These are phyloP conservation scores for Cyanistes caeruleus DNA, from an alignment of 2,113 vertebrate genomes.

Conservation along the genomic window DNA sequence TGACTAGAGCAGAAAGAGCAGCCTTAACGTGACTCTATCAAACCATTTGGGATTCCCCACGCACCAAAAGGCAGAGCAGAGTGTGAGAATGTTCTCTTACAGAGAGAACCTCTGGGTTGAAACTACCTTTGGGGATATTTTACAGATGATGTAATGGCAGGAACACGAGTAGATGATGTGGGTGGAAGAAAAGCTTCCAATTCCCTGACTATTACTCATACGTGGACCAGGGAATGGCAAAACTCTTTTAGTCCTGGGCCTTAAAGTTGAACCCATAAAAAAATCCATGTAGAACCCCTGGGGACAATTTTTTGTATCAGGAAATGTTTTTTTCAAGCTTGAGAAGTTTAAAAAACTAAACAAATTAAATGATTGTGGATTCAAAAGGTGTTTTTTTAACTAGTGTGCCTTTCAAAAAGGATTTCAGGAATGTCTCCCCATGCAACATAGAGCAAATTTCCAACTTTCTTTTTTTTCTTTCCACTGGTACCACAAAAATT, in stretches of 20 bases:
- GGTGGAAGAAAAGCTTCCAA: not conserved
- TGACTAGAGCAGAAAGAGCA: not conserved
- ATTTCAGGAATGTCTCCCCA: not conserved
- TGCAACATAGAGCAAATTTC: not conserved
- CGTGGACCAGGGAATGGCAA: not conserved
- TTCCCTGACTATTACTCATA: not conserved
- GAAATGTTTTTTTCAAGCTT: not conserved
- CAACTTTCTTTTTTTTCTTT: not conserved
- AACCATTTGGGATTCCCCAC: not conserved
- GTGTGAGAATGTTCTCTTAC: not conserved
- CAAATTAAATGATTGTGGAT: not conserved
- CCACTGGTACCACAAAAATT: not conserved
- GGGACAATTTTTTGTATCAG: not conserved
- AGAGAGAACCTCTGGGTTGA: not conserved
- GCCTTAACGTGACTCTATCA: fast-evolving
- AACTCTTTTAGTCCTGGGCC: not conserved
- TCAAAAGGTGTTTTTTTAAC: not conserved
- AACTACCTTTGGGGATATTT: not conserved
- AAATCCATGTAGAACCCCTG: not conserved
- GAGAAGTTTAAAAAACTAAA: not conserved
- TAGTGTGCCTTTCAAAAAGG: not conserved
- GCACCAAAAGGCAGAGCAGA: not conserved
- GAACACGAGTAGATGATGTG: not conserved
- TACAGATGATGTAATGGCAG: not conserved
- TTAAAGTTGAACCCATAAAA: not conserved